Base-by-base conservation (phyloP, 2,797 vertebrate species). In the Phyllotis vaccarum region DNA sequence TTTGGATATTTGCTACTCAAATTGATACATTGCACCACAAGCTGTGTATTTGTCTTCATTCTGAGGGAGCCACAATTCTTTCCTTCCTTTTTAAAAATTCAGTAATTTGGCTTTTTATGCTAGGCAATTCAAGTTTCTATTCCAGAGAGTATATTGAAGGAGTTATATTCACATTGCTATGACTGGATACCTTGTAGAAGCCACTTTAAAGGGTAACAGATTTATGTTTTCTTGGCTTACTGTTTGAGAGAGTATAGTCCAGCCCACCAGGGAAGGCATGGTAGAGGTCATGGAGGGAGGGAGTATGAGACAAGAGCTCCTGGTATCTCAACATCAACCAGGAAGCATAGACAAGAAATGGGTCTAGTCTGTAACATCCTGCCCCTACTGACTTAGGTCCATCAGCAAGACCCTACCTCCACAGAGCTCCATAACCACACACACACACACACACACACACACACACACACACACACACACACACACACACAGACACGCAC, bases 41-140 rank as follows among this genome's bases (percentile, higher is more conserved):
- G 87, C 91, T 90, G 70, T 70, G 27, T 87, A 97, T 97, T 94
- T 97, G 85, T 97, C 96, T 97, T 97, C 96, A 94, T 97, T 97
- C 88, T 76, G 68, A 96, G 95, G 66, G 95, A 93, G 78, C 89
- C 74, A 96, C 70, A 92, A 74, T 93, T 95, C 93, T 90, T 82
- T 91, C n/a, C 29, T 66, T 37, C 54, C 37, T 21, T 70, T 89
- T 75, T 49, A 83, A 21, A 95, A 97, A 97, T 97, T 97, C 93
- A 95, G 72, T 95, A 88, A 97, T 97, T 96, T 95, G 70, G 52
- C 94, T 95, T 97, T 80, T 82, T 94, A 68, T 94, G 93, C 68
- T 88, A 81, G 94, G 75, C 88, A 95, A 94, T 95, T 95, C 87
- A 96, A 86, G 89, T 91, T 95, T 94, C 66, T 94, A 75, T 93